A percentile compares a stretch with the other conserved stretches of the same genome.
These are phyloP conservation scores for Magallana nippona DNA, from an alignment of 2,888 invertebrate genomes.

Conservation along the genomic window DNA sequence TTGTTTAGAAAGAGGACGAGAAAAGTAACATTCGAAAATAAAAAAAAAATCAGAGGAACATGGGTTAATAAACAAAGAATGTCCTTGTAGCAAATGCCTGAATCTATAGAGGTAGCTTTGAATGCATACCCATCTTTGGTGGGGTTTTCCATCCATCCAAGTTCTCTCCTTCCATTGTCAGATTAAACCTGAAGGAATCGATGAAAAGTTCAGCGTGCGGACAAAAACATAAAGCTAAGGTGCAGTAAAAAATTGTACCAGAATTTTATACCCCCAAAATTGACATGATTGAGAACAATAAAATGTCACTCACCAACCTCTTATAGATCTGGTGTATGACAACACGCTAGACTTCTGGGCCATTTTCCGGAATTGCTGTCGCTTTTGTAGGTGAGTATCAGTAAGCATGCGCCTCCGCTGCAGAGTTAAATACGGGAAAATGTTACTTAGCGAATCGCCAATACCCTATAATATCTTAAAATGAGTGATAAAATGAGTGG, in stretches of 20 bases:
- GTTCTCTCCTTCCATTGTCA: conserved; percentile 63
- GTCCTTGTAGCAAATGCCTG: too few relatives aligned
- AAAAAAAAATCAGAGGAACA: too few relatives aligned
- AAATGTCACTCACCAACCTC: conserved; percentile 60
- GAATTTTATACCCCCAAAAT: too few relatives aligned
- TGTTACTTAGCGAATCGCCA: too few relatives aligned
- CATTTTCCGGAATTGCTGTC: conserved; percentile 64
- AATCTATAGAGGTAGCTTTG: too few relatives aligned
- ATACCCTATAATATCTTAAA: too few relatives aligned
- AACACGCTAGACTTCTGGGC: conserved; percentile 62
- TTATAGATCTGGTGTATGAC: conserved; percentile 65
- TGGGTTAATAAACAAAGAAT: too few relatives aligned
- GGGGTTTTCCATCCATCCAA: conserved; percentile 60
- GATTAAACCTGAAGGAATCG: conserved; percentile 59
- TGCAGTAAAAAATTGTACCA: too few relatives aligned
- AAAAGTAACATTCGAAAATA: too few relatives aligned
- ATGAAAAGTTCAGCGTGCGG: neutral
- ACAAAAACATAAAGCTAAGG: too few relatives aligned
- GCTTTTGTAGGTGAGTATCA: conserved; percentile 57
- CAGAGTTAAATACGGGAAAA: neutral
- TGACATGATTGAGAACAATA: neutral
- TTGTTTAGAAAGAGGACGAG: too few relatives aligned
- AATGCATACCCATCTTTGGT: conserved; percentile 58
- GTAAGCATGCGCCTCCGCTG: conserved; percentile 60
- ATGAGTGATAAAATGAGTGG: too few relatives aligned